These are phyloP conservation scores for Glaucidium brasilianum DNA, from an alignment of 2,113 vertebrate species.

Conservation along the genomic window DNA sequence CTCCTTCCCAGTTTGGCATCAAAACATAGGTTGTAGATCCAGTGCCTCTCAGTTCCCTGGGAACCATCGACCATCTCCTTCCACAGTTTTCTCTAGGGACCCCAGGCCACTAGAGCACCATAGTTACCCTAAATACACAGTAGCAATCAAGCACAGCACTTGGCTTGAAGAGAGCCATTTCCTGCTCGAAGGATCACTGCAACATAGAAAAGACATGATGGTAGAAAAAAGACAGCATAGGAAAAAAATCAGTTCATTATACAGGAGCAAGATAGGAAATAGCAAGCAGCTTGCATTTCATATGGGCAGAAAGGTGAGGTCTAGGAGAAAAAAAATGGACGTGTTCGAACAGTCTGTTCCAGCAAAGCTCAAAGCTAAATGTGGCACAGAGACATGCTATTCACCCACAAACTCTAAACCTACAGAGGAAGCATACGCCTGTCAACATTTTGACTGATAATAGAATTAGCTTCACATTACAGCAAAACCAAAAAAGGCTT, in stretches of 20 bases:
- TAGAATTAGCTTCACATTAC: conserved; percentile 5
- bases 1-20: background rate
- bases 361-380: conserved; percentile 23
- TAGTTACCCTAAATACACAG: background rate
- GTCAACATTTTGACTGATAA: conserved; percentile 34
- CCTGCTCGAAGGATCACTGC: background rate
- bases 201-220: background rate
- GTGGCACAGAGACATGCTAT: background rate
- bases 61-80: background rate
- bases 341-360: conserved; percentile 6
- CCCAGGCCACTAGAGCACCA: background rate
- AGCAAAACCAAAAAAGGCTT: background rate
- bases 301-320: conserved; percentile 34
- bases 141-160: background rate
- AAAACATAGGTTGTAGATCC: background rate
- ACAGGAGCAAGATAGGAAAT: background rate
- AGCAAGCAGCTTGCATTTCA: conserved; percentile 22
- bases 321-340: background rate
- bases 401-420: conserved; percentile 42
- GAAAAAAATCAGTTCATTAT: background rate
- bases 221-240: background rate
- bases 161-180: background rate
- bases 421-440: background rate
- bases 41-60: background rate
- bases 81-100: background rate